phyloP scores from a whole-genome alignment of 2,888 invertebrate genomes.

The Dioctria linearis region DNA sequence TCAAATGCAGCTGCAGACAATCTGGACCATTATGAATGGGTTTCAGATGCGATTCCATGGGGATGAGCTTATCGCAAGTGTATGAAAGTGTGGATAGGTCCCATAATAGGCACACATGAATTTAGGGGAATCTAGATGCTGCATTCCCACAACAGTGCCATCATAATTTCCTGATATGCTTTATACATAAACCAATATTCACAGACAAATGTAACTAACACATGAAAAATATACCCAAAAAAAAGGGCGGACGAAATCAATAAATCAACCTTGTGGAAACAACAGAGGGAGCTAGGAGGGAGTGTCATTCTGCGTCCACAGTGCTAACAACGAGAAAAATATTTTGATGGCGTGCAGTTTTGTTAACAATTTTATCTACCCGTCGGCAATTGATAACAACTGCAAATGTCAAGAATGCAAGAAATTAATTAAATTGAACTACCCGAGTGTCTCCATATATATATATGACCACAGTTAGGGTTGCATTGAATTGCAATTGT shows the following conservation, averaged over 20 bases:
- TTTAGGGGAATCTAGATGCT: not conserved
- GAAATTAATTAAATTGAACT: slow-evolving; percentile 17
- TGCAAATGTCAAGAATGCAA: slow-evolving; percentile 23
- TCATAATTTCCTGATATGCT: too few relatives aligned
- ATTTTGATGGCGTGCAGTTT: slow-evolving; percentile 7
- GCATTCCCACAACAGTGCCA: not conserved
- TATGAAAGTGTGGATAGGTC: too few relatives aligned
- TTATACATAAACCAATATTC: not conserved
- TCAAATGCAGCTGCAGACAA: slow-evolving; percentile 24
- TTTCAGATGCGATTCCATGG: slow-evolving; percentile 20
- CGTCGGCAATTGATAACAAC: not conserved
- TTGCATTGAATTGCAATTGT: too few relatives aligned
- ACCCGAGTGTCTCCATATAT: too few relatives aligned
- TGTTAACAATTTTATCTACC: slow-evolving; percentile 22
- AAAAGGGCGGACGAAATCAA: slow-evolving; percentile 41
- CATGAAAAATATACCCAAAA: slow-evolving; percentile 23
- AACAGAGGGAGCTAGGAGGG: not conserved
- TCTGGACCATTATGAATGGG: not conserved
- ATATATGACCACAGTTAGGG: too few relatives aligned
- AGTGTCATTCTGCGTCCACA: not conserved
- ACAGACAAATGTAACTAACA: not conserved
- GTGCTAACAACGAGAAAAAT: slow-evolving; percentile 21
- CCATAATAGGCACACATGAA: too few relatives aligned
- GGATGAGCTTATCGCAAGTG: not conserved
- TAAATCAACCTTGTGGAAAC: slow-evolving; percentile 35